Conservation (phyloP, 2,797 vertebrate species). For the Sebastes matsubarae region DNA sequence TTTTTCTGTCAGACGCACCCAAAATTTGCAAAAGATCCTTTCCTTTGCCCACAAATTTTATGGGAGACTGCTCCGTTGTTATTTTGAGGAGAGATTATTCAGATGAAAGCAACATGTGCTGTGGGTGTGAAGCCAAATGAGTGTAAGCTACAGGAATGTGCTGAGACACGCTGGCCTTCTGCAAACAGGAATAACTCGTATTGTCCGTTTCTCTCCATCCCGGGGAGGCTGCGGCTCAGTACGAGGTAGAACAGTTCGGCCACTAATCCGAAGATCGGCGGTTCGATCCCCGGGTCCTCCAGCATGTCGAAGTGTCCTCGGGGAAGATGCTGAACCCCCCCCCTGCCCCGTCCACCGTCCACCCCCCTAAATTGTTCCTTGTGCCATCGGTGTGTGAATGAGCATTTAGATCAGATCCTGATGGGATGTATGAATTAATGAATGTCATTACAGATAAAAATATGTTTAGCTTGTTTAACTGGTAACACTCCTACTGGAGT, state of each 20-base stretch:
- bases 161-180: slow-evolving; percentile 17
- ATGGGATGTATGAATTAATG: too few species aligned
- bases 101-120: slow-evolving; percentile 21
- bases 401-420: too few species aligned
- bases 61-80: slow-evolving; percentile 27
- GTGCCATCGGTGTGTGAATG: too few species aligned
- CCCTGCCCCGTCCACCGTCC: too few species aligned
- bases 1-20: background rate
- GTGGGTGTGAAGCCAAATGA: slow-evolving; percentile 7
- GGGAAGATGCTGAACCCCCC: too few species aligned
- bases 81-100: slow-evolving; percentile 6
- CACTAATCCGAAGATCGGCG: too few species aligned
- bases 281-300: too few species aligned
- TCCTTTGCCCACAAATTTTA: background rate
- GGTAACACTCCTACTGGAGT: background rate
- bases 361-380: too few species aligned
- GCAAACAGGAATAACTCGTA: slow-evolving; percentile 46
- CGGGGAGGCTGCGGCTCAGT: too few species aligned
- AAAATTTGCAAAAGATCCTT: background rate
- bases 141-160: slow-evolving; percentile 39
- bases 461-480: background rate
- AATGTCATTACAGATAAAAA: background rate
- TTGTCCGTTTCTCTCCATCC: slow-evolving; percentile 1
- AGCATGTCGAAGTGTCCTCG: too few species aligned
- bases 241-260: fast-evolving